Evolutionary conservation across 2,797 vertebrate genomes (phyloP).

Genomic region (Scolopax rusticola): DNA sequence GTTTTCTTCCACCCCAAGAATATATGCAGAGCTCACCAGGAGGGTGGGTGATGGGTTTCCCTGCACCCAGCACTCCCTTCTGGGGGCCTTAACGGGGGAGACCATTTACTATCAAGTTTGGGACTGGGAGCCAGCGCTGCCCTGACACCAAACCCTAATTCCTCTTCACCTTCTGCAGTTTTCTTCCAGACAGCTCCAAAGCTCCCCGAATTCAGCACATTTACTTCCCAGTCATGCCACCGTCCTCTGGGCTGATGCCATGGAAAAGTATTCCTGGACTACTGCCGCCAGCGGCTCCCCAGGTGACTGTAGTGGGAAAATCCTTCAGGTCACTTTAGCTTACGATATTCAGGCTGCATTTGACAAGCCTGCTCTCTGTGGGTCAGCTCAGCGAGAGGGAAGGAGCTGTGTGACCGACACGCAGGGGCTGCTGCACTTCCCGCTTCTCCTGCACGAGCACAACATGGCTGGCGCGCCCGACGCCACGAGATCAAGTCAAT

Average conservation of each 20-base stretch:
- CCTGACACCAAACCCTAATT: not conserved
- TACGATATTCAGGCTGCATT: not conserved
- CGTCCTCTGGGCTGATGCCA: not conserved
- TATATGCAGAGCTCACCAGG: not conserved
- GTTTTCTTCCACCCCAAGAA: not conserved
- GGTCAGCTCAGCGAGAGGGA: fast-evolving
- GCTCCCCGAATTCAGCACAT: not conserved
- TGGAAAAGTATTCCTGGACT: not conserved
- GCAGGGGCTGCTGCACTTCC: not conserved
- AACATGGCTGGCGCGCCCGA: not conserved
- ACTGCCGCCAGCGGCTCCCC: not conserved
- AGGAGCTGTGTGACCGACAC: fast-evolving
- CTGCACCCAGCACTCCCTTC: not conserved
- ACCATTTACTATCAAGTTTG: not conserved
- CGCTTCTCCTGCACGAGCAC: not conserved
- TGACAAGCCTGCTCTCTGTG: not conserved
- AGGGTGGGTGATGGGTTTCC: not conserved
- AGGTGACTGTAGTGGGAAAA: not conserved
- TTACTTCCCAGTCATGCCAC: not conserved
- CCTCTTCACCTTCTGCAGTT: not conserved
- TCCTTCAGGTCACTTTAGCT: not conserved
- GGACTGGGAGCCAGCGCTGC: not conserved
- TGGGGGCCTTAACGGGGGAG: not conserved
- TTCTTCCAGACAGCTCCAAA: not conserved
- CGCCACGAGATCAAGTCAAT: not conserved